These are phyloP conservation scores for Autographa pulchrina DNA, from an alignment of 2,888 invertebrate species.

Conservation along the genomic window DNA sequence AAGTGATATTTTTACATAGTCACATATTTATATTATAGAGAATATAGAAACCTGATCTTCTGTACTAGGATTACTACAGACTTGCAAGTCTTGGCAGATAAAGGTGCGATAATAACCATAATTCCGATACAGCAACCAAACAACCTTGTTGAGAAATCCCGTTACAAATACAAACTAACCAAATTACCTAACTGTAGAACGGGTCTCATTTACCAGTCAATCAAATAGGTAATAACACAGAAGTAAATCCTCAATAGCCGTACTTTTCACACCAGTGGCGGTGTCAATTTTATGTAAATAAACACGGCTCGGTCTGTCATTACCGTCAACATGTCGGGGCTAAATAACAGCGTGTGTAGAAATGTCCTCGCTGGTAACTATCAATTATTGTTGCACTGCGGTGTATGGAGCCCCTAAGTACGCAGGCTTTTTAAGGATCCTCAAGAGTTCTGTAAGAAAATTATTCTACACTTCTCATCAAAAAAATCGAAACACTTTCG, in stretches of 20 bases:
- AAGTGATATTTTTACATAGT: too few relatives aligned
- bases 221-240: constrained; percentile 34
- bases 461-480: too few relatives aligned
- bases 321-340: constrained; percentile 65
- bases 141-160: constrained; percentile 12
- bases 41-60: too few relatives aligned
- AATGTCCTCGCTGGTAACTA: constrained; percentile 68
- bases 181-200: constrained; percentile 16
- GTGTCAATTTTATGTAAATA: constrained; percentile 62
- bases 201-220: constrained; percentile 29
- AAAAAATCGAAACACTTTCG: too few relatives aligned
- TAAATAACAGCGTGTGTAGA: constrained; percentile 61
- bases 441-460: not conserved
- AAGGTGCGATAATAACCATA: not conserved
- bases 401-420: constrained; percentile 60
- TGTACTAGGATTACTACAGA: too few relatives aligned
- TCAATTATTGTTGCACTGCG: constrained; percentile 76
- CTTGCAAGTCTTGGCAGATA: not conserved
- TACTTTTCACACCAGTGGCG: constrained; percentile 43
- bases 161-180: not conserved
- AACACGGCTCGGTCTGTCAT: constrained; percentile 54
- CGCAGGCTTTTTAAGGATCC: constrained; percentile 38
- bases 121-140: not conserved
- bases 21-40: too few relatives aligned
- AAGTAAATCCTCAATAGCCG: constrained; percentile 29